Percentiles rank a stretch among this genome's conserved stretches.
Evolutionary conservation across 2,888 invertebrate genomes (phyloP).

Genomic region (Dynastes maya): DNA sequence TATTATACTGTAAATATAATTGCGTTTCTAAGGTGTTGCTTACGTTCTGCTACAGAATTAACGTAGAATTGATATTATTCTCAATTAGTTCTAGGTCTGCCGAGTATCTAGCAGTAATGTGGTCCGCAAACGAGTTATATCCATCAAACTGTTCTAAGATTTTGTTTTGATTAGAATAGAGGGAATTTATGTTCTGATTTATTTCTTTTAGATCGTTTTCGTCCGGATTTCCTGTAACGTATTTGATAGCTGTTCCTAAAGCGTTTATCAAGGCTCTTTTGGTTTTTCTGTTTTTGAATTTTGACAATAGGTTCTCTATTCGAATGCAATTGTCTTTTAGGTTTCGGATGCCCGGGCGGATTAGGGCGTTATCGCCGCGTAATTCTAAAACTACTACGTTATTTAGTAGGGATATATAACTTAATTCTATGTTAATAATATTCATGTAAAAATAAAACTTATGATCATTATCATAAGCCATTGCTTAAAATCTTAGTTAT

Average conservation of each 20-base stretch:
- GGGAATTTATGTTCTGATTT: slow-evolving; percentile 49
- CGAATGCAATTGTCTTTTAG: slow-evolving; percentile 53
- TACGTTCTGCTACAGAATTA: slow-evolving; percentile 29
- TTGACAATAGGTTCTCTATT: slow-evolving; percentile 54
- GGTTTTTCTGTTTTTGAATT: slow-evolving; percentile 41
- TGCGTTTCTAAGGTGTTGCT: slow-evolving; percentile 37
- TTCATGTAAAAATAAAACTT: slow-evolving; percentile 58
- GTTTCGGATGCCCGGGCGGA: neutral
- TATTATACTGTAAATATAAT: slow-evolving; percentile 47
- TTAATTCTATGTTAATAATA: slow-evolving; percentile 51
- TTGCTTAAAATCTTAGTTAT: slow-evolving; percentile 33
- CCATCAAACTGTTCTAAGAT: slow-evolving; percentile 50
- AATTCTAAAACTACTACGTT: slow-evolving; percentile 51
- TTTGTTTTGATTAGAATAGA: slow-evolving; percentile 50
- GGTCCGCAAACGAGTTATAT: slow-evolving; percentile 53
- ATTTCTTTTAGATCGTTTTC: slow-evolving; percentile 51
- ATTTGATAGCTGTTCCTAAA: slow-evolving; percentile 50
- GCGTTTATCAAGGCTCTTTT: slow-evolving; percentile 49
- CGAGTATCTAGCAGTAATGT: slow-evolving; percentile 50
- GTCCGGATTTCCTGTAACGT: slow-evolving; percentile 52
- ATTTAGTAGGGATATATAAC: slow-evolving; percentile 51
- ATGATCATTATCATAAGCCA: slow-evolving; percentile 52
- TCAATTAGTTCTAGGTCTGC: slow-evolving; percentile 46
- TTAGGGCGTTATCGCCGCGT: slow-evolving; percentile 4
- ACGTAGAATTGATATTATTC: slow-evolving; percentile 36